Base-by-base conservation (phyloP, 2,797 vertebrate species). In the Lithobates sylvaticus region DNA sequence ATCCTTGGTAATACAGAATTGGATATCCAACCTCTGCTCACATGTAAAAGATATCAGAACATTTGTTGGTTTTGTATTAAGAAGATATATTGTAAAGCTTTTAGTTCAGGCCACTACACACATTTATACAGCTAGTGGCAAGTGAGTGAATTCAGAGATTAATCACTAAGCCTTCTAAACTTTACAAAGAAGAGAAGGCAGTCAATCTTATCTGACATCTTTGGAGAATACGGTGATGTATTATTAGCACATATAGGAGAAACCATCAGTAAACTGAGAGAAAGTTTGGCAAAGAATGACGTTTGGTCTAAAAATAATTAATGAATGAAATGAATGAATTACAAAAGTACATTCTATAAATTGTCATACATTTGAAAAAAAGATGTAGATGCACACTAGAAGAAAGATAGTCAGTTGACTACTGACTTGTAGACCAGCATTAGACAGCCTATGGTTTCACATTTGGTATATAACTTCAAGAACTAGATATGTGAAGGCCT, bases 131-230 rank as follows among this genome's bases (percentile, higher is more conserved):
- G 50, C 23, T 26, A 39, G 29, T 72, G n/a, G 44, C 50, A 39
- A 36, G 16, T 26, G n/a, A 70, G n/a, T n/a, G 47, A 18, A 71
- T 23, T n/a, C 0, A 2, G 13, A 21, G 27, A 34, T 36, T 18
- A 4, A 15, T 27, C 8, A 68, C 18, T 70, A 69, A 32, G 18
- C 42, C 26, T 70, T 54, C 47, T 27, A 27, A 32, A 27, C 36
- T 54, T 79, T 10, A 47, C 68, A 65, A 18, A 39, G 65, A 36
- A 61, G 8, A 42, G 27, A 27, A 5, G 78, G 26, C 16, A 32
- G 42, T n/a, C 23, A 34, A n/a, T n/a, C 32, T 27, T 36, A 78
- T 68, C 27, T 78, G 23, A 69, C 44, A 79, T 79, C 42, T 79
- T 69, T 80, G 72, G 72, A 74, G 42, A 74, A 27, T 74, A 18